phyloP scores from a whole-genome alignment of 2,113 vertebrate species.

The Thinocorus orbignyianus region DNA sequence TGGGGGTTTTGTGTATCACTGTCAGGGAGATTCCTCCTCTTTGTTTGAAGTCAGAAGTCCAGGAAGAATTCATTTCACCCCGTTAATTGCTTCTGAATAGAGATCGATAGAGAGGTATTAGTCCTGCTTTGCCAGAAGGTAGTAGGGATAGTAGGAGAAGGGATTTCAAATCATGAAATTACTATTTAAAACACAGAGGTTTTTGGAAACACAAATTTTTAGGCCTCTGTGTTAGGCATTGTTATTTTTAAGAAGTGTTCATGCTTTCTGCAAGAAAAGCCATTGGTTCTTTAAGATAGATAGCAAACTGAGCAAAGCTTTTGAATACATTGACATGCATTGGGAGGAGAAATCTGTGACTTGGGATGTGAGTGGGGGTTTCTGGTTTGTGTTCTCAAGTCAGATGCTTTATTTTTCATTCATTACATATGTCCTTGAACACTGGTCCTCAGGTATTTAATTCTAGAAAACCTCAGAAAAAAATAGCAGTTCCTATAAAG shows the following conservation, averaged over 20 bases:
- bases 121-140: neutral
- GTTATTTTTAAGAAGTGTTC: neutral
- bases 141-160: neutral
- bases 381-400: neutral
- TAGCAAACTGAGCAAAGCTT: neutral
- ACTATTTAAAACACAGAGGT: neutral
- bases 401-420: neutral
- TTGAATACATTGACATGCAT: neutral
- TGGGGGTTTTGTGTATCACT: neutral
- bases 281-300: neutral
- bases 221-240: neutral
- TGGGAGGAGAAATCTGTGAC: neutral
- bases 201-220: neutral
- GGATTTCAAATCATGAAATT: neutral
- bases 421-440: neutral
- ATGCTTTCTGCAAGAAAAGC: neutral
- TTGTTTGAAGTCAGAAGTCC: neutral
- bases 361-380: neutral
- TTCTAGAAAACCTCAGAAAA: neutral
- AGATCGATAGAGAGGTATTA: neutral
- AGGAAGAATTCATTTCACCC: neutral
- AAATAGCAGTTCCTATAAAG: neutral
- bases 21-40: neutral
- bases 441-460: neutral
- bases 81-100: neutral